These are phyloP conservation scores for Ianthella basta DNA, from an alignment of 37 sponge, comb jelly and placozoan species.

Conservation along the genomic window DNA sequence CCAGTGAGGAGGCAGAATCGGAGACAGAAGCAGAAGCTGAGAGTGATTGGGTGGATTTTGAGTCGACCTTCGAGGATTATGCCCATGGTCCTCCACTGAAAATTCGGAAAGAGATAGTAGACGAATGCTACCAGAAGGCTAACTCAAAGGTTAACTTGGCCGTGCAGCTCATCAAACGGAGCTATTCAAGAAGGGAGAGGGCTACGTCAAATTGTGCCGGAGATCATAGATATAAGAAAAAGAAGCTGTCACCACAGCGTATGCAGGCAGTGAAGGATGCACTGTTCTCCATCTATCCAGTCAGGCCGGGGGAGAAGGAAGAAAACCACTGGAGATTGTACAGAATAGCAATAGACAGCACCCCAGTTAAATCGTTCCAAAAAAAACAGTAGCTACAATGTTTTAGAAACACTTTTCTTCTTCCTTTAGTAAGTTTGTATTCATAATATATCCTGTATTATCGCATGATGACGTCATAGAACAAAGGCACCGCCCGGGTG, in stretches of 20 bases:
- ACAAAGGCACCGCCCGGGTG: no score
- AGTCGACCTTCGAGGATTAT: slow-evolving; percentile 6
- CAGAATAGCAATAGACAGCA: slow-evolving; percentile 16
- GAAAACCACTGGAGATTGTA: background rate
- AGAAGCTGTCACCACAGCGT: background rate
- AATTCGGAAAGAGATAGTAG: background rate
- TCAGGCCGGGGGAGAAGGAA: background rate
- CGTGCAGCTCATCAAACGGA: background rate
- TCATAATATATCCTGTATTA: slow-evolving; percentile 9
- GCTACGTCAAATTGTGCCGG: slow-evolving; percentile 33
- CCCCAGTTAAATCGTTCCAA: slow-evolving; percentile 14
- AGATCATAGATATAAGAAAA: slow-evolving; percentile 13
- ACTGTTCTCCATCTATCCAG: background rate
- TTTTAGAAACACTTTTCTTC: background rate
- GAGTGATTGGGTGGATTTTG: background rate
- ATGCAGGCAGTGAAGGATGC: slow-evolving; percentile 4
- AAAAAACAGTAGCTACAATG: background rate
- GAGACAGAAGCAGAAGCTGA: background rate
- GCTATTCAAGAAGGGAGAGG: background rate
- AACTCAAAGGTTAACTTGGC: background rate
- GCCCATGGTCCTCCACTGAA: background rate
- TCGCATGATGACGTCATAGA: no score
- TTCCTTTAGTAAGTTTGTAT: background rate
- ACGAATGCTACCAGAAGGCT: slow-evolving; percentile 8
- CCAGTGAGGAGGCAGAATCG: background rate